Conservation (phyloP, 2,888 invertebrate species). For the Xiphydria camelus region DNA sequence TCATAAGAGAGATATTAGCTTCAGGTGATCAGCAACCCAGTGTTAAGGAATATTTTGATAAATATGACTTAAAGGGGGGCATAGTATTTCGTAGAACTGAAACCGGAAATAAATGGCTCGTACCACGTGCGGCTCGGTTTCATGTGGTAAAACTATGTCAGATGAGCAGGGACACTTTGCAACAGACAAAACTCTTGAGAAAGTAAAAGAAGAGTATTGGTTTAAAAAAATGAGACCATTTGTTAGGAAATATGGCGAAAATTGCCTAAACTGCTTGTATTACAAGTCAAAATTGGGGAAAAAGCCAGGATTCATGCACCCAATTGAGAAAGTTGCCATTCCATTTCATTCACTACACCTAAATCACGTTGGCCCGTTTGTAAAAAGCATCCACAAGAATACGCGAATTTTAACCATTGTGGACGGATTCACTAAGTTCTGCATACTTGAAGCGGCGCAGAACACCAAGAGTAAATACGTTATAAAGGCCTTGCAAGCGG, state of each 20-base stretch:
- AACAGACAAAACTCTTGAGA: too few species aligned
- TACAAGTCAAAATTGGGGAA: constrained; percentile 27
- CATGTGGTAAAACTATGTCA: constrained; percentile 40
- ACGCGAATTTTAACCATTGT: too few species aligned
- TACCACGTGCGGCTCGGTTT: constrained; percentile 30
- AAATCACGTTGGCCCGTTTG: constrained; percentile 54
- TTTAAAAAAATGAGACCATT: constrained; percentile 41
- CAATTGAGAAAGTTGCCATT: constrained; percentile 45
- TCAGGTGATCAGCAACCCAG: too few species aligned
- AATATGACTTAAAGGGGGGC: too few species aligned
- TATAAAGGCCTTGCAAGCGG: too few species aligned
- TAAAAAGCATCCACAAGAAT: constrained; percentile 38
- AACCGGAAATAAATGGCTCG: constrained; percentile 26
- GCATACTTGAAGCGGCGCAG: too few species aligned
- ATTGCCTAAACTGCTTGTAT: constrained; percentile 47
- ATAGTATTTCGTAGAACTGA: too few species aligned
- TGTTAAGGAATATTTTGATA: too few species aligned
- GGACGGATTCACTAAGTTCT: too few species aligned
- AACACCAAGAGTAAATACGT: too few species aligned
- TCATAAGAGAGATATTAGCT: constrained; percentile 2
- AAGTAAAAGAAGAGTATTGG: too few species aligned
- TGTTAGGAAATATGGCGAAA: constrained; percentile 44
- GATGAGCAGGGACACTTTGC: constrained; percentile 48
- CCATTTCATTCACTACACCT: constrained; percentile 53
- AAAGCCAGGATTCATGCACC: constrained; percentile 44